phyloP scores from a whole-genome alignment of 2,113 vertebrate species.

The Cyanocitta stelleri region DNA sequence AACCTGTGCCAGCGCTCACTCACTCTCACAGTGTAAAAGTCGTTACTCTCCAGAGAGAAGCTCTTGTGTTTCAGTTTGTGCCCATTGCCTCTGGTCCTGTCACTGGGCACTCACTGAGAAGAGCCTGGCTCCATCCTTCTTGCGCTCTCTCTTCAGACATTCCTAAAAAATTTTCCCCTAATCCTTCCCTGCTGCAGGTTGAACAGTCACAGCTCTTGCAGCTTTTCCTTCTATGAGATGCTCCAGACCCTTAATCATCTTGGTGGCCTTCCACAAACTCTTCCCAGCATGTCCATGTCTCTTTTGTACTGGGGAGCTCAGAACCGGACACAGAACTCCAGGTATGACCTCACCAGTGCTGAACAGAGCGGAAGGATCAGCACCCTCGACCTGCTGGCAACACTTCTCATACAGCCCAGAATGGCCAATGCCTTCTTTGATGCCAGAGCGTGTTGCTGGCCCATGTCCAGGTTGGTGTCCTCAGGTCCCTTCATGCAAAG shows the following conservation, averaged over 20 bases:
- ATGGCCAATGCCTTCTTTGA: too few species aligned
- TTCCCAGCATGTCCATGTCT: neutral
- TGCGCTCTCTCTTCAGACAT: neutral
- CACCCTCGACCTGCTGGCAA: accelerated
- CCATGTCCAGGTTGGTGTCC: accelerated
- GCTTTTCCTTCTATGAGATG: neutral
- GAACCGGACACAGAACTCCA: neutral
- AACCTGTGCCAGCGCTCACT: neutral
- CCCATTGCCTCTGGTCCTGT: neutral
- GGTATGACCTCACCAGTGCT: neutral
- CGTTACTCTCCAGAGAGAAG: neutral
- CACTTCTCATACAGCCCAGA: neutral
- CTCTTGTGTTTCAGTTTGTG: neutral
- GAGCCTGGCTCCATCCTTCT: neutral
- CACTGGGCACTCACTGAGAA: neutral
- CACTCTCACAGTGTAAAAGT: neutral
- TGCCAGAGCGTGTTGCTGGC: neutral
- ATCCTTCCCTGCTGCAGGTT: neutral
- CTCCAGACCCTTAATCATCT: neutral
- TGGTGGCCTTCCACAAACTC: accelerated
- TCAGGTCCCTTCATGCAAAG: neutral
- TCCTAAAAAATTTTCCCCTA: neutral
- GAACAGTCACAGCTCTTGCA: neutral
- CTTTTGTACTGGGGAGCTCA: neutral
- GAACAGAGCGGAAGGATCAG: neutral